Conservation (phyloP, 1,140 invertebrate genomes). For the Apolygus lucorum region DNA sequence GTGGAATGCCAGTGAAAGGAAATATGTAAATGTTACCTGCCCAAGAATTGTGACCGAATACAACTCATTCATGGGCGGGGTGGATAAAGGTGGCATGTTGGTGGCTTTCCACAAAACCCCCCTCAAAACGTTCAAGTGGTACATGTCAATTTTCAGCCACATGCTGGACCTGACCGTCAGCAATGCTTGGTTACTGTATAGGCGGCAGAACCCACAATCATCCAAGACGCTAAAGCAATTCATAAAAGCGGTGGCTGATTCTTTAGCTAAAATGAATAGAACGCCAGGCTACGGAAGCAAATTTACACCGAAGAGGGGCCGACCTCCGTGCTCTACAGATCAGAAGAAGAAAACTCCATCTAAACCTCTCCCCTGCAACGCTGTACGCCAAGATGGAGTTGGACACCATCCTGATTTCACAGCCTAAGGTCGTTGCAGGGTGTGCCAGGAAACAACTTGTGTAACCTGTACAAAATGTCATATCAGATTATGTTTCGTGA, state of each 20-base stretch:
- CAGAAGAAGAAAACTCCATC: slow-evolving; percentile 1
- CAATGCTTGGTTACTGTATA: slow-evolving; percentile 31
- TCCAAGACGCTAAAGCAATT: not conserved
- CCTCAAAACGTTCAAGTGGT: too few species aligned
- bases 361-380: not conserved
- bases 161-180: slow-evolving; percentile 28
- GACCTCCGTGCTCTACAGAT: not conserved
- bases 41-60: slow-evolving; percentile 23
- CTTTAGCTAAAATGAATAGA: not conserved
- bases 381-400: slow-evolving; percentile 6
- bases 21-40: not conserved
- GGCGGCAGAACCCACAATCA: not conserved
- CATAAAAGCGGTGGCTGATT: not conserved
- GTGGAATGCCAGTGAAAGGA: not conserved
- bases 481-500: too few species aligned
- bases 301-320: not conserved
- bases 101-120: slow-evolving; percentile 30
- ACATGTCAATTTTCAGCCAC: slow-evolving; percentile 32
- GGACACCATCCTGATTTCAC: not conserved
- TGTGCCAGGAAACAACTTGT: not conserved
- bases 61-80: slow-evolving; percentile 35
- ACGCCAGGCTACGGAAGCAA: not conserved
- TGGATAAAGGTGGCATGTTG: slow-evolving; percentile 33
- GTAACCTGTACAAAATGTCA: not conserved
- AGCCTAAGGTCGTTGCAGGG: not conserved